Conservation (phyloP, 2,888 invertebrate genomes). For the Penaeus monodon region DNA sequence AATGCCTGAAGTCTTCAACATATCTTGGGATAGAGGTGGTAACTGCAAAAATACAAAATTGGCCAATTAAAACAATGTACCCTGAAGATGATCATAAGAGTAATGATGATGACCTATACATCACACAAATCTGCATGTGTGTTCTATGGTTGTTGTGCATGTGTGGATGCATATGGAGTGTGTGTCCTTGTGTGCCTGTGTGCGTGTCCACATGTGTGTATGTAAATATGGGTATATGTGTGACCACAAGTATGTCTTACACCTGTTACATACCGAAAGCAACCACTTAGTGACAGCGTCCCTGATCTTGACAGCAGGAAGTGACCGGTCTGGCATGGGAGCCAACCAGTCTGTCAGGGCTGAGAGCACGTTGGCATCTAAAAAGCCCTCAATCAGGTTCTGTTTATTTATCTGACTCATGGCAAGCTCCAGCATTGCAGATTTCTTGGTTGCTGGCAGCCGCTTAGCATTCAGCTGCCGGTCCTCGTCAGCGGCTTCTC, state of each 20-base stretch:
- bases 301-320: slow-evolving; percentile 94
- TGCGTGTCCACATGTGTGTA: too few species aligned
- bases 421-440: slow-evolving; percentile 89
- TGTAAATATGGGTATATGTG: too few species aligned
- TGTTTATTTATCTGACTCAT: slow-evolving; percentile 94
- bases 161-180: too few species aligned
- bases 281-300: slow-evolving; percentile 81
- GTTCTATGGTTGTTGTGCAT: too few species aligned
- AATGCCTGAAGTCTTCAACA: slow-evolving; percentile 94
- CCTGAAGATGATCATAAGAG: background rate
- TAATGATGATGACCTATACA: background rate
- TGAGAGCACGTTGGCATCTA: slow-evolving; percentile 93
- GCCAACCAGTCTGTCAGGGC: slow-evolving; percentile 97
- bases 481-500: slow-evolving; percentile 78
- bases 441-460: slow-evolving; percentile 92
- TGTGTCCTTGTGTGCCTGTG: too few species aligned
- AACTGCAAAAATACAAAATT: slow-evolving; percentile 75
- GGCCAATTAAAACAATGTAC: slow-evolving; percentile 68
- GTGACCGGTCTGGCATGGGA: slow-evolving; percentile 95
- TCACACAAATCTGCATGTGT: too few species aligned
- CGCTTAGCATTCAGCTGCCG: slow-evolving; percentile 85
- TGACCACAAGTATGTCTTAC: too few species aligned
- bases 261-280: slow-evolving; percentile 58
- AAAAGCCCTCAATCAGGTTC: slow-evolving; percentile 93
- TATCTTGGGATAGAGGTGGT: slow-evolving; percentile 87